Conservation (phyloP, 2,888 invertebrate species). For the Drosophila flavopinicola region DNA sequence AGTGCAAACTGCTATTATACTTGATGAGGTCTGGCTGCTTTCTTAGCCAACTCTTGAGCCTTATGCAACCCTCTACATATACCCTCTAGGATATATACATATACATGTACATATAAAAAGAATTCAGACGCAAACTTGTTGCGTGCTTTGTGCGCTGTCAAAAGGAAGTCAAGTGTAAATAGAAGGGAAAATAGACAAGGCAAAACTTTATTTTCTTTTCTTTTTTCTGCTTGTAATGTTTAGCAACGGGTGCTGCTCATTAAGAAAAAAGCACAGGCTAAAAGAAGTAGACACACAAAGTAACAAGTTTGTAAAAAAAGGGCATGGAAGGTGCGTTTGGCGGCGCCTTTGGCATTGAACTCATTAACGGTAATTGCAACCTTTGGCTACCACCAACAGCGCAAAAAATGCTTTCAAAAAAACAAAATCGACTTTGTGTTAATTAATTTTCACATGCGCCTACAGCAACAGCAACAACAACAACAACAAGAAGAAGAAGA, state of each 20-base stretch:
- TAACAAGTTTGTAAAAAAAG: slow-evolving; percentile 23
- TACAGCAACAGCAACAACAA: neutral
- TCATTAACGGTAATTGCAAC: slow-evolving; percentile 81
- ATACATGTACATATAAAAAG: neutral
- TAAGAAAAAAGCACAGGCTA: slow-evolving; percentile 37
- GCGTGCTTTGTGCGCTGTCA: slow-evolving; percentile 51
- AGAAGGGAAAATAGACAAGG: slow-evolving; percentile 58
- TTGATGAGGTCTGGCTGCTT: neutral
- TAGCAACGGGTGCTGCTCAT: slow-evolving; percentile 62
- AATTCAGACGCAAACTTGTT: slow-evolving; percentile 59
- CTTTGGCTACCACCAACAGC: slow-evolving; percentile 45
- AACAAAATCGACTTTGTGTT: slow-evolving; percentile 74
- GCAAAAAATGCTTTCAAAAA: slow-evolving; percentile 42
- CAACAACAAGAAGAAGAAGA: slow-evolving; percentile 6
- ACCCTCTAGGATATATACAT: neutral
- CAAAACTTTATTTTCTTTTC: neutral
- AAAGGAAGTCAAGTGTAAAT: slow-evolving; percentile 71
- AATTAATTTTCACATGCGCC: slow-evolving; percentile 77
- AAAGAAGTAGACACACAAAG: slow-evolving; percentile 20
- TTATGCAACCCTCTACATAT: neutral
- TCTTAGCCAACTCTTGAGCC: neutral
- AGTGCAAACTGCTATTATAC: too few species aligned
- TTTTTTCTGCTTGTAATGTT: slow-evolving; percentile 30
- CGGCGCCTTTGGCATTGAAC: slow-evolving; percentile 75
- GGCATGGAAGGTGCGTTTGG: slow-evolving; percentile 55